Percentiles rank a stretch among this genome's conserved stretches.
Conservation (phyloP, 1,140 invertebrate species). For the Drosophila pseudoobscura region DNA sequence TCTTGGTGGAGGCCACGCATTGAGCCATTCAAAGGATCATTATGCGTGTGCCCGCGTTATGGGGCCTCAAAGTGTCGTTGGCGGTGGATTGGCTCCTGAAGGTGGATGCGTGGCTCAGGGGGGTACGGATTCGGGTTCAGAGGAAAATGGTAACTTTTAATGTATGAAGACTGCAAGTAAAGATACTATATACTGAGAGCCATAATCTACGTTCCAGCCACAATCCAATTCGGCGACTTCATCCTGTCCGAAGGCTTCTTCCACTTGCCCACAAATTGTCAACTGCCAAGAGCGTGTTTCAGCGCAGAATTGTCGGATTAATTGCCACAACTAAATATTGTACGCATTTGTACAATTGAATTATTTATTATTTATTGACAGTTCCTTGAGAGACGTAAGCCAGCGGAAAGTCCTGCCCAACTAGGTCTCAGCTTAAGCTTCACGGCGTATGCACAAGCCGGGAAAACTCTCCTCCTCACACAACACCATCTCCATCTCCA, state of each 20-base stretch:
- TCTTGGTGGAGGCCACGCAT: constrained; percentile 39
- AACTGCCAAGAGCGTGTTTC: constrained; percentile 48
- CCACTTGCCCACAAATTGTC: constrained; percentile 12
- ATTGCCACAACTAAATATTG: constrained; percentile 57
- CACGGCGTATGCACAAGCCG: constrained; percentile 49
- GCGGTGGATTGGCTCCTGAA: constrained; percentile 19
- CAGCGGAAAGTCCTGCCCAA: constrained; percentile 29
- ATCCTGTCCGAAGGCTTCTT: no score
- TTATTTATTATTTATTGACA: constrained; percentile 70
- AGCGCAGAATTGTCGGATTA: constrained; percentile 55
- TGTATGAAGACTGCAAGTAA: neutral
- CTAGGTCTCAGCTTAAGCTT: constrained; percentile 57
- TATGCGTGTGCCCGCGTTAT: constrained; percentile 76
- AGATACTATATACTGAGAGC: neutral
- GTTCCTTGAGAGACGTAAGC: constrained; percentile 31
- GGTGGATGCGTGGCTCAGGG: constrained; percentile 1
- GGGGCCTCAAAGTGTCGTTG: constrained; percentile 70
- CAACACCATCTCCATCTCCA: constrained; percentile 26
- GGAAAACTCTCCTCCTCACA: neutral
- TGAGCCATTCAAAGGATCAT: constrained; percentile 74
- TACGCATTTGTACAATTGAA: constrained; percentile 50
- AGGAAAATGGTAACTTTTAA: no score
- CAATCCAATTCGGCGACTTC: neutral
- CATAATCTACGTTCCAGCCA: neutral
- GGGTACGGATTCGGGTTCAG: neutral